Conservation (phyloP, 2,888 invertebrate species). For the Plebejus melissa region DNA sequence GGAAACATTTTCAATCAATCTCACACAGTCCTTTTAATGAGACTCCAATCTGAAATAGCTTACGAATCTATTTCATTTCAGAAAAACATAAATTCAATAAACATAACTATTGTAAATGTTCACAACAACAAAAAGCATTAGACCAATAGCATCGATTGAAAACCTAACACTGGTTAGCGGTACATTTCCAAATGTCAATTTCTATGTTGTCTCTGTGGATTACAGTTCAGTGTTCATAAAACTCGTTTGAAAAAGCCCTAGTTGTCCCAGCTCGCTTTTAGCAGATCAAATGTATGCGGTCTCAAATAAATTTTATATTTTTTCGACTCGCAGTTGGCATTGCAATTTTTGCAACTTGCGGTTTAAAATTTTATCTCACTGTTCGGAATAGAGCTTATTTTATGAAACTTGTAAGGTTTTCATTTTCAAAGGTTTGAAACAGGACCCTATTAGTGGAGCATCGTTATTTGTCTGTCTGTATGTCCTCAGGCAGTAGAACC, state of each 20-base stretch:
- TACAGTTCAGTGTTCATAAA: slow-evolving; percentile 5
- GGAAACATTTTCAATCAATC: no score
- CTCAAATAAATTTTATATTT: slow-evolving; percentile 9
- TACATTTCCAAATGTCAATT: background rate
- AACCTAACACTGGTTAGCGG: background rate
- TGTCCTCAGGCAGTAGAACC: no score
- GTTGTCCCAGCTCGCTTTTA: slow-evolving; percentile 12
- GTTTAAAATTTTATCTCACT: background rate
- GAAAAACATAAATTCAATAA: no score
- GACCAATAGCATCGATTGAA: background rate
- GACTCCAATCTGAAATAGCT: no score
- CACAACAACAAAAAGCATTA: background rate
- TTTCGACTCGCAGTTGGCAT: background rate
- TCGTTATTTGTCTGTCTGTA: background rate
- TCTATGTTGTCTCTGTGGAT: background rate
- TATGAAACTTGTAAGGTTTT: background rate
- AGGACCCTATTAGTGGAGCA: background rate
- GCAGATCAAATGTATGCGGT: slow-evolving; percentile 2
- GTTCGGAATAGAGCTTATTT: background rate
- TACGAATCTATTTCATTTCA: no score
- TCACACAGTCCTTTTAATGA: no score
- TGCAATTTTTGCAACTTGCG: background rate
- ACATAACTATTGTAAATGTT: no score
- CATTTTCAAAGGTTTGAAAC: background rate
- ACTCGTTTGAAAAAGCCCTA: background rate